Percentiles rank a stretch among this genome's conserved stretches.
Conservation (phyloP, 2,113 vertebrate genomes). For the Varanus komodoensis region DNA sequence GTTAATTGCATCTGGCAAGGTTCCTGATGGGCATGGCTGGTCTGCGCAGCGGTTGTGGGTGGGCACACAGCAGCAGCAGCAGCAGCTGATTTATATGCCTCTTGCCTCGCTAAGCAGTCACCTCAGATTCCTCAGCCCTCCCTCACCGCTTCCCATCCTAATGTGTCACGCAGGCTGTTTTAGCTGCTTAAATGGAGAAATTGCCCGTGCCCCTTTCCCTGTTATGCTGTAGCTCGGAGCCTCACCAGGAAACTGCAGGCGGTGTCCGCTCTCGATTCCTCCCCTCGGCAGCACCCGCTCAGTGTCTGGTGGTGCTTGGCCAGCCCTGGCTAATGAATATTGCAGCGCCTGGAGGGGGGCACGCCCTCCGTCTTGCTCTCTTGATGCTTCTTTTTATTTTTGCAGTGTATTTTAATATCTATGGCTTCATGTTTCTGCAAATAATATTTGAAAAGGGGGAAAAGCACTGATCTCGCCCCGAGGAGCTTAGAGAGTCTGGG, state of each 20-base stretch:
- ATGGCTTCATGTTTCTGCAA: slow-evolving; percentile 48
- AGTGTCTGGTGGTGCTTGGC: slow-evolving; percentile 46
- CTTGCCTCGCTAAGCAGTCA: too few relatives aligned
- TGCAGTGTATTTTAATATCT: slow-evolving; percentile 64
- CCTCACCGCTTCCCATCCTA: too few relatives aligned
- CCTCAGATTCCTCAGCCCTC: not conserved
- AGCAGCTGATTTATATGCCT: too few relatives aligned
- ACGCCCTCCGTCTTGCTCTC: slow-evolving; percentile 18
- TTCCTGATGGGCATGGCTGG: not conserved
- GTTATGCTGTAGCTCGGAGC: slow-evolving; percentile 32
- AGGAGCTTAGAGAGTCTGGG: slow-evolving; percentile 53
- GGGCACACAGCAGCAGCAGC: too few relatives aligned
- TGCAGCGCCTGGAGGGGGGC: slow-evolving; percentile 50
- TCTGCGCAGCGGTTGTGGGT: too few relatives aligned
- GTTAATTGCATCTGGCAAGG: too few relatives aligned
- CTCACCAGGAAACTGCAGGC: slow-evolving; percentile 45
- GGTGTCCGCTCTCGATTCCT: slow-evolving; percentile 55
- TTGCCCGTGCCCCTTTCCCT: slow-evolving; percentile 41
- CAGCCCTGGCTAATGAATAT: slow-evolving; percentile 67
- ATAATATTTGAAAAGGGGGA: not conserved
- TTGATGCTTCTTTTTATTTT: slow-evolving; percentile 32
- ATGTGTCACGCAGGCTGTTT: not conserved
- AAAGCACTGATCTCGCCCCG: slow-evolving; percentile 37
- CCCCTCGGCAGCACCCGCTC: slow-evolving; percentile 23
- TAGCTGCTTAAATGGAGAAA: not conserved